A percentile compares a stretch with the other conserved stretches of the same genome.
Conservation (phyloP, 2,797 vertebrate species). For the Meriones psammophilus region DNA sequence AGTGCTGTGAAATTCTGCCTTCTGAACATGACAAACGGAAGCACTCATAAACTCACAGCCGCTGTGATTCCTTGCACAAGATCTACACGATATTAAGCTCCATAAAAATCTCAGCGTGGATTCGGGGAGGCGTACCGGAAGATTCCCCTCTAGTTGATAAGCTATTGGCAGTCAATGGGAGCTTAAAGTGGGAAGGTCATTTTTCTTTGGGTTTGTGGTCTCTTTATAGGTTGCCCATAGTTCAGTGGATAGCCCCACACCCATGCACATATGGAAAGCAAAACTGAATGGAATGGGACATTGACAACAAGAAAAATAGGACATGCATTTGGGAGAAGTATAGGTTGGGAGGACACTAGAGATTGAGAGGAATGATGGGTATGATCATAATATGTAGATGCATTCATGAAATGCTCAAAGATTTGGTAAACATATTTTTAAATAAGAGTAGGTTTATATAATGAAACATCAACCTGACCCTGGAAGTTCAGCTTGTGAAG, state of each 20-base stretch:
- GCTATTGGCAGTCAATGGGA: background rate
- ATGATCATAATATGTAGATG: background rate
- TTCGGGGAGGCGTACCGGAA: background rate
- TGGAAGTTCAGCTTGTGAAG: background rate
- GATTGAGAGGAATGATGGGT: background rate
- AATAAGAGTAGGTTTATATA: background rate
- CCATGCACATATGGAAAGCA: too few species aligned
- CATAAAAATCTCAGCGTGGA: background rate
- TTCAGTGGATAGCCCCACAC: background rate
- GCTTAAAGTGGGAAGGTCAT: too few species aligned
- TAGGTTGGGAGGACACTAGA: background rate
- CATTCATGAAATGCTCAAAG: background rate
- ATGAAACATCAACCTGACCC: conserved; percentile 1
- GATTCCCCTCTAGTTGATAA: background rate
- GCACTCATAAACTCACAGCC: background rate
- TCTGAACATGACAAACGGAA: background rate
- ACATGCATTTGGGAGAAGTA: background rate
- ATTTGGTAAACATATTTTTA: background rate
- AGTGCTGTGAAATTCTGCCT: background rate
- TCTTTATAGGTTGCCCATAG: background rate
- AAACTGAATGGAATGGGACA: background rate
- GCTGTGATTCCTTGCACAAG: too few species aligned
- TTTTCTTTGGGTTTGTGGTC: background rate
- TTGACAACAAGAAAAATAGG: background rate
- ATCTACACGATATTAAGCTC: background rate